Conservation (phyloP, 1,140 invertebrate genomes). For the Leptinotarsa texana region DNA sequence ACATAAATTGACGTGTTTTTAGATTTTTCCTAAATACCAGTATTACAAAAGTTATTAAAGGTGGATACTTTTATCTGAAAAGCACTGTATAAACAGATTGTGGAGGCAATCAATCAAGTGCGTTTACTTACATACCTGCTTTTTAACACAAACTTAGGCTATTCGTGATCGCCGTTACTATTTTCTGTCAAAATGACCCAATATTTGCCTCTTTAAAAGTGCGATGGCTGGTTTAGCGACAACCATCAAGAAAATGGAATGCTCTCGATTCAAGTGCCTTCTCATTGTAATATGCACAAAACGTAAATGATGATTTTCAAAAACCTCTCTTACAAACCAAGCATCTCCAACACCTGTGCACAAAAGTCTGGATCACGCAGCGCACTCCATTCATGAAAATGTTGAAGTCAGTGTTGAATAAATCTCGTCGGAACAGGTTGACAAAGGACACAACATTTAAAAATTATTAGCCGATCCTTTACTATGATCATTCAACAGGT, state of each 20-base stretch:
- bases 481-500: slow-evolving; percentile 27
- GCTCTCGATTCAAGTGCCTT: slow-evolving; percentile 10
- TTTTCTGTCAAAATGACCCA: too few relatives aligned
- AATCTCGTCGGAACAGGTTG: slow-evolving; percentile 10
- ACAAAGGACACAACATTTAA: slow-evolving; percentile 38
- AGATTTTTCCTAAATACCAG: too few relatives aligned
- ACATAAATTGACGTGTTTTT: too few relatives aligned
- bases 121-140: too few relatives aligned
- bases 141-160: too few relatives aligned
- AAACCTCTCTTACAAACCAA: slow-evolving; percentile 14
- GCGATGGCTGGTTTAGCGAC: too few relatives aligned
- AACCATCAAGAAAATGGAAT: neutral
- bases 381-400: slow-evolving; percentile 32
- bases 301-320: neutral
- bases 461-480: slow-evolving; percentile 34
- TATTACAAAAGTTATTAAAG: too few relatives aligned
- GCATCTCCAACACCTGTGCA: slow-evolving; percentile 34
- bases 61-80: too few relatives aligned
- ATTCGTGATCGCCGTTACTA: too few relatives aligned
- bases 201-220: too few relatives aligned
- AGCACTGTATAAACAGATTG: too few relatives aligned
- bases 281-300: neutral
- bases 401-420: slow-evolving; percentile 28
- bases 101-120: too few relatives aligned
- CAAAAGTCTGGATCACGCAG: slow-evolving; percentile 37